Conservation (phyloP, 2,797 vertebrate species). For the Aselliscus stoliczkanus region DNA sequence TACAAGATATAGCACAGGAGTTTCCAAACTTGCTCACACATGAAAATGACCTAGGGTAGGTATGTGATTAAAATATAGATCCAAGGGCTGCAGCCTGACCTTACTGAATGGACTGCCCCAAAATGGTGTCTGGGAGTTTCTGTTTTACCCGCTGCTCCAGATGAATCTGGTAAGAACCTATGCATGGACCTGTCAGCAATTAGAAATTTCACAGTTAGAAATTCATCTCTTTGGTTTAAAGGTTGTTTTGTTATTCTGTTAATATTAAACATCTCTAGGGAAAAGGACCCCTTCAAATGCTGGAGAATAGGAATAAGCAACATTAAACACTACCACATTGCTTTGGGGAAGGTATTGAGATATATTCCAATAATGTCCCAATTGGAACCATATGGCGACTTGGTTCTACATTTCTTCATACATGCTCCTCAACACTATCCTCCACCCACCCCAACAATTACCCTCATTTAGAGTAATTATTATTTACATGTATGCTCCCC, state of each 20-base stretch:
- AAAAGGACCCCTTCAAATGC: not conserved
- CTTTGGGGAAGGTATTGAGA: not conserved
- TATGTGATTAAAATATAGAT: not conserved
- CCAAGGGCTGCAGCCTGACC: not conserved
- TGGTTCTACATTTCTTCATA: not conserved
- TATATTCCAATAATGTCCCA: not conserved
- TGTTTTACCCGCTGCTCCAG: not conserved
- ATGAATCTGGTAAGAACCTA: not conserved
- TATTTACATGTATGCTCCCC: not conserved
- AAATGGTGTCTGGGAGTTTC: not conserved
- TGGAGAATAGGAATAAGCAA: not conserved
- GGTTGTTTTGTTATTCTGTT: not conserved
- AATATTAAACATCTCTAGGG: not conserved
- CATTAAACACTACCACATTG: not conserved
- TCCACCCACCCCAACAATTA: not conserved
- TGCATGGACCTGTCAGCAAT: not conserved
- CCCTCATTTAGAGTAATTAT: not conserved
- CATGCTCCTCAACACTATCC: not conserved
- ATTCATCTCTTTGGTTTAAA: not conserved
- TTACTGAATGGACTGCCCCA: not conserved
- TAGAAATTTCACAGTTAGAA: not conserved
- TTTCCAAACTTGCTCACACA: not conserved
- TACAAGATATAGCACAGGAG: not conserved
- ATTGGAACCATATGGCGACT: not conserved
- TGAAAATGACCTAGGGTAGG: not conserved